Evolutionary conservation across 2,888 invertebrate species (phyloP).

Genomic region (Dynastes hyllus): DNA sequence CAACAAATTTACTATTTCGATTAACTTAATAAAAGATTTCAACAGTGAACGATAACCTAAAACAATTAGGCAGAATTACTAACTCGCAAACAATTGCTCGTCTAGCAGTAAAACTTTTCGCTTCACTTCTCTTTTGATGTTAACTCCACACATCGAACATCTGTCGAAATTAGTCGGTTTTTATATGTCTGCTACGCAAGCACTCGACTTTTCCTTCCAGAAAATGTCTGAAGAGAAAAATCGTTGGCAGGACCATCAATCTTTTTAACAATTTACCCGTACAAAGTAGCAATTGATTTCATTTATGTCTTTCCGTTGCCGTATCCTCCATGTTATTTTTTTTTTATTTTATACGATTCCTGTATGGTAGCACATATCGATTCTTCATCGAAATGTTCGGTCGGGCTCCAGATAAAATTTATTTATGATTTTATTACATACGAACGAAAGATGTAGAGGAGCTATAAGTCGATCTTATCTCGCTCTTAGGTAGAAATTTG

Average conservation of each 20-base stretch:
- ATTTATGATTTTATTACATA: slow-evolving; percentile 44
- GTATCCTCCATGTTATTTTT: slow-evolving; percentile 15
- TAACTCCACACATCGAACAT: neutral
- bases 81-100: too few species aligned
- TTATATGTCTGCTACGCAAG: slow-evolving; percentile 5
- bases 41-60: too few species aligned
- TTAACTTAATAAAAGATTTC: too few species aligned
- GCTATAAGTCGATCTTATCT: slow-evolving; percentile 30
- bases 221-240: slow-evolving; percentile 22
- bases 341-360: slow-evolving; percentile 24
- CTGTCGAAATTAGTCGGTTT: neutral
- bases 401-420: slow-evolving; percentile 34
- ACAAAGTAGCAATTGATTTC: slow-evolving; percentile 47
- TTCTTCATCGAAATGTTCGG: slow-evolving; percentile 28
- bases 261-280: slow-evolving; percentile 38
- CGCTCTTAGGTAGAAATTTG: slow-evolving; percentile 13
- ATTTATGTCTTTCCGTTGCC: slow-evolving; percentile 42
- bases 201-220: slow-evolving; percentile 5
- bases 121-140: neutral
- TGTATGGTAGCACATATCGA: slow-evolving; percentile 23
- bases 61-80: too few species aligned
- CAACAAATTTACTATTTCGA: too few species aligned
- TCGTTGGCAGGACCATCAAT: slow-evolving; percentile 30
- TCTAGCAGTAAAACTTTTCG: too few species aligned
- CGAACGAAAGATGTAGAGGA: slow-evolving; percentile 9